Evolutionary conservation across 2,888 invertebrate genomes (phyloP), one percentile per base, ranked within the genome.

Genomic region (Plebejus melissa): DNA sequence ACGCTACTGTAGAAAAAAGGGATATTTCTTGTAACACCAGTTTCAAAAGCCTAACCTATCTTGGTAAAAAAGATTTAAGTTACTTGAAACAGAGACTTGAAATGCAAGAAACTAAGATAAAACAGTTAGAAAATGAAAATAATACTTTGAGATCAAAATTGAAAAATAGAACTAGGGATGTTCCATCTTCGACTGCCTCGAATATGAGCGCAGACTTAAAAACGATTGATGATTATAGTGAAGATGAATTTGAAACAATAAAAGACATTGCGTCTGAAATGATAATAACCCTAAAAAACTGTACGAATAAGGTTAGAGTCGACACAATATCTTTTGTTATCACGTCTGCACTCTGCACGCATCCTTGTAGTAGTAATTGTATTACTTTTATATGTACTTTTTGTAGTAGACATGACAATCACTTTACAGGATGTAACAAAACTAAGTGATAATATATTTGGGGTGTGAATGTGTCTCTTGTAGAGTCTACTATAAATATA

Each of bases 221-320:
- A 77, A 86, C 87, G 2, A 86, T 84, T 76, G 87, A 90, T 77
- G 79, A 78, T 50, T 81, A 77, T 74, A 76, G 82, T 7, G 85
- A 87, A 36, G 83, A 85, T 16, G 69, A 79, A 57, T 74, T 74
- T 28, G 75, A 79, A 75, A 69, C 79, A 58, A 76, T 81, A 0
- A 86, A 86, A 77, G 81, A 82, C 74, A 84, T 86, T 41, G 89
- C 91, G 77, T 93, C 93, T 0, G 93, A 93, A 86, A 89, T 92
- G 85, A 84, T 90, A 22, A 93, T 93, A 58, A 92, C 93, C 11
- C 85, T 93, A 84, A 90, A 90, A 80, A 89, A 90, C 76, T 89
- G 89, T 76, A 85, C 84, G 80, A 85, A 90, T 80, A 82, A 90
- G 85, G 91, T 91, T 83, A 75, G 74, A n/a, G 32, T 54, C 32